A percentile compares a stretch with the other conserved stretches of the same genome.
phyloP scores from a whole-genome alignment of 2,113 vertebrate genomes.

The Forbesichthys agassizii region DNA sequence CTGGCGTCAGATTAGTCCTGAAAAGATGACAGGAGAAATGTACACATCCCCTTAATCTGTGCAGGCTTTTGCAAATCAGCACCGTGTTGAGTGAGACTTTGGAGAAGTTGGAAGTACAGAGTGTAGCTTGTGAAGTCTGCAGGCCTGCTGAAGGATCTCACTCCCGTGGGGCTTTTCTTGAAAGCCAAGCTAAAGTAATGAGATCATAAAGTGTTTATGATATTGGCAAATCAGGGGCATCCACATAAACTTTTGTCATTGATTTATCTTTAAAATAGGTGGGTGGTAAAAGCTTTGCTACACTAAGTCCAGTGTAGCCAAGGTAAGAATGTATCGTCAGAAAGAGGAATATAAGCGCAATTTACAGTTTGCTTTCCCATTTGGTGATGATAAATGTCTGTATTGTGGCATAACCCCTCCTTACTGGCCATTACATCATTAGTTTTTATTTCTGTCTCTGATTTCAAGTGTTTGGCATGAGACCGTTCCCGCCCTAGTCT shows the following conservation, averaged over 20 bases:
- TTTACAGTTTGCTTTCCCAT: conserved; percentile 77
- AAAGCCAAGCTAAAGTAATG: conserved; percentile 58
- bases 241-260: conserved; percentile 49
- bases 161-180: conserved; percentile 28
- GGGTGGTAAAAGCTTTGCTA: conserved; percentile 30
- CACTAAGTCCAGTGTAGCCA: conserved; percentile 60
- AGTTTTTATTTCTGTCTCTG: conserved; percentile 79
- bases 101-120: too few species aligned
- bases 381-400: conserved; percentile 80
- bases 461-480: conserved; percentile 64
- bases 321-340: conserved; percentile 75
- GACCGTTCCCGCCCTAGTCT: conserved; percentile 28
- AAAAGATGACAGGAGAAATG: conserved; percentile 25
- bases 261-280: conserved; percentile 53
- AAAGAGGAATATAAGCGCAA: conserved; percentile 76
- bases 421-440: conserved; percentile 78
- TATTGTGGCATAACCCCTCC: conserved; percentile 66
- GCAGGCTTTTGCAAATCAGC: too few species aligned
- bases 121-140: too few species aligned
- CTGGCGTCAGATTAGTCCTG: too few species aligned
- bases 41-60: background rate
- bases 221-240: conserved; percentile 49
- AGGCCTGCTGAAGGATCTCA: conserved; percentile 25
- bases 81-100: too few species aligned
- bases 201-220: conserved; percentile 58